Evolutionary conservation across 2,113 vertebrate genomes (phyloP).

Genomic region (Artemisiospiza belli): DNA sequence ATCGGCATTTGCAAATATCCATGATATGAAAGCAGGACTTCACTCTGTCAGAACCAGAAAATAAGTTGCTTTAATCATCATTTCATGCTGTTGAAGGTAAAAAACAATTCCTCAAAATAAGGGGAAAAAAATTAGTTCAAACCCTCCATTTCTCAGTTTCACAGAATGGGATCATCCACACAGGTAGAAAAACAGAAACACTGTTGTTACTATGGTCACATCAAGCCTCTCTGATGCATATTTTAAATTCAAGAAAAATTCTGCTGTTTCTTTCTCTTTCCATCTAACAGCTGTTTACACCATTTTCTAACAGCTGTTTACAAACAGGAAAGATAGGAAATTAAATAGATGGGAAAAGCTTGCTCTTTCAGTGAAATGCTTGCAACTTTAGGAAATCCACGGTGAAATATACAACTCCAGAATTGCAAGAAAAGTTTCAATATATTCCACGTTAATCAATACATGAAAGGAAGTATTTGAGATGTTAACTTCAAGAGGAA

Average conservation of each 20-base stretch:
- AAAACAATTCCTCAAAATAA: neutral
- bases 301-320: neutral
- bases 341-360: neutral
- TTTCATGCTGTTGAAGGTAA: neutral
- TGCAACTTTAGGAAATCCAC: neutral
- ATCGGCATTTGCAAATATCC: slow-evolving; percentile 92
- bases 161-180: neutral
- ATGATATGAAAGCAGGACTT: slow-evolving; percentile 99
- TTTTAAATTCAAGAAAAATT: neutral
- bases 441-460: neutral
- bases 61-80: neutral
- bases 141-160: neutral
- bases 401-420: neutral
- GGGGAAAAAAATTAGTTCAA: neutral
- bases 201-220: neutral
- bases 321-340: neutral
- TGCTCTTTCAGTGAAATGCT: neutral
- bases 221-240: neutral
- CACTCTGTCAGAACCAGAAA: slow-evolving; percentile 78
- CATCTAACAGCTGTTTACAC: neutral
- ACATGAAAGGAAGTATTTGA: neutral
- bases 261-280: neutral
- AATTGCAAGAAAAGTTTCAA: neutral
- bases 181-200: neutral
- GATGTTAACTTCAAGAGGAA: neutral